phyloP scores from a whole-genome alignment of 2,888 invertebrate genomes.

The Brachyopa scutellaris region DNA sequence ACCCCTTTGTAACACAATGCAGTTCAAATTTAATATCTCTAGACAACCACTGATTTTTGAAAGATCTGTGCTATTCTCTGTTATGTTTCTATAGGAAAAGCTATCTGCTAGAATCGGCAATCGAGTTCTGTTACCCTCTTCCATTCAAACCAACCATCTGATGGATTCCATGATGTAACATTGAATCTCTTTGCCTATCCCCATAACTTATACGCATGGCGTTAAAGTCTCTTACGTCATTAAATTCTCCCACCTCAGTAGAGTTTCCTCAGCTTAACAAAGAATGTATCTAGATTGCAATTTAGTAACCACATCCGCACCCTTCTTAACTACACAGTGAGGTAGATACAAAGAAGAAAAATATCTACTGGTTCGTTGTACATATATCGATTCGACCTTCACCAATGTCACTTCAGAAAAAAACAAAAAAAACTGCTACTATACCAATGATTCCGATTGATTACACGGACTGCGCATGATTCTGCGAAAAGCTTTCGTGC shows the following conservation, averaged over 20 bases:
- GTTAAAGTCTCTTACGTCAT: slow-evolving; percentile 35
- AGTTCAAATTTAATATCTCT: too few species aligned
- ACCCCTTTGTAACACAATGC: too few species aligned
- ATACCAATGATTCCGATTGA: neutral
- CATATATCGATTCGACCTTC: slow-evolving; percentile 60
- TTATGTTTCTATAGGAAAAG: too few species aligned
- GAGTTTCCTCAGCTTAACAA: too few species aligned
- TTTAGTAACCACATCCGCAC: neutral
- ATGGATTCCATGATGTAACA: slow-evolving; percentile 17
- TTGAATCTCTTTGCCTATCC: slow-evolving; percentile 5
- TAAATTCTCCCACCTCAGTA: neutral
- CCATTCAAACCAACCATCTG: slow-evolving; percentile 29
- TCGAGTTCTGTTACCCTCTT: neutral
- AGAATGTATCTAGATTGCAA: slow-evolving; percentile 6
- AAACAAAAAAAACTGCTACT: slow-evolving; percentile 12
- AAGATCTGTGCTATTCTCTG: too few species aligned
- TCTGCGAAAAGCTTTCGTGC: slow-evolving; percentile 24
- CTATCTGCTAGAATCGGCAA: neutral
- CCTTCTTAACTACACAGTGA: neutral
- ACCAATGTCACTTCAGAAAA: slow-evolving; percentile 63
- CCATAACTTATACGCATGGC: neutral
- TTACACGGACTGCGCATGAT: slow-evolving; percentile 36
- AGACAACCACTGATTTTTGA: too few species aligned
- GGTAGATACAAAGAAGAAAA: slow-evolving; percentile 29
- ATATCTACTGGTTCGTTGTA: neutral